phyloP scores from a whole-genome alignment of 1,140 invertebrate species.

The Lepidurus couesii region DNA sequence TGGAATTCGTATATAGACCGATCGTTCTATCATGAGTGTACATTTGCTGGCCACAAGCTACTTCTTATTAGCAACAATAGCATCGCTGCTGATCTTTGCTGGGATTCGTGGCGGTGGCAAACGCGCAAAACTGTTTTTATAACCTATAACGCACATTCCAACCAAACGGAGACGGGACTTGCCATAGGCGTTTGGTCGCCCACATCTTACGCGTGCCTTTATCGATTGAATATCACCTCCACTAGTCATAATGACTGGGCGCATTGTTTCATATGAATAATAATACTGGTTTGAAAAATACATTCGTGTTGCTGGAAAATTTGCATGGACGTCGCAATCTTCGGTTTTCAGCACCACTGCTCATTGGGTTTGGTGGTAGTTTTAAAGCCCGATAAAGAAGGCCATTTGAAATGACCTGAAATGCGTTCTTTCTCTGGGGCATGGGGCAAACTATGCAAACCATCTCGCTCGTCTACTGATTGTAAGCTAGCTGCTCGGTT shows the following conservation, averaged over 20 bases:
- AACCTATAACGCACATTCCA: neutral
- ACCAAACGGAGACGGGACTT: constrained; percentile 1
- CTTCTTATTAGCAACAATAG: constrained; percentile 28
- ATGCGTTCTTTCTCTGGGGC: constrained; percentile 17
- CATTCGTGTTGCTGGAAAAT: constrained; percentile 23
- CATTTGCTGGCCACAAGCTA: constrained; percentile 28
- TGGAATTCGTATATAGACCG: neutral
- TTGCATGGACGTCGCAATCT: neutral
- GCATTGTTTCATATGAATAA: constrained; percentile 1
- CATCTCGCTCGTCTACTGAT: constrained; percentile 53
- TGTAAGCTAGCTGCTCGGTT: constrained; percentile 74
- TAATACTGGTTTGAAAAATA: constrained; percentile 26
- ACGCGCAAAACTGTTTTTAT: neutral
- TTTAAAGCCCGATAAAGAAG: constrained; percentile 26
- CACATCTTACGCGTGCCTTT: neutral
- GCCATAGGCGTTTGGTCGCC: neutral
- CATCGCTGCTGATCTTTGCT: constrained; percentile 25
- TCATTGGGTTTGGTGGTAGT: neutral
- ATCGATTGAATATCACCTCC: neutral
- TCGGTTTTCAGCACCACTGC: constrained; percentile 4
- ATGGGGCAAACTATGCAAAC: constrained; percentile 21
- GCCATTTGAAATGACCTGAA: constrained; percentile 15
- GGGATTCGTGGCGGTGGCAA: constrained; percentile 25
- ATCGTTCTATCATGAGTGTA: constrained; percentile 5
- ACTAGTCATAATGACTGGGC: neutral